Percentiles rank a stretch among this genome's conserved stretches.
phyloP scores from a whole-genome alignment of 2,113 vertebrate genomes.

The Dunckerocampus dactyliophorus region DNA sequence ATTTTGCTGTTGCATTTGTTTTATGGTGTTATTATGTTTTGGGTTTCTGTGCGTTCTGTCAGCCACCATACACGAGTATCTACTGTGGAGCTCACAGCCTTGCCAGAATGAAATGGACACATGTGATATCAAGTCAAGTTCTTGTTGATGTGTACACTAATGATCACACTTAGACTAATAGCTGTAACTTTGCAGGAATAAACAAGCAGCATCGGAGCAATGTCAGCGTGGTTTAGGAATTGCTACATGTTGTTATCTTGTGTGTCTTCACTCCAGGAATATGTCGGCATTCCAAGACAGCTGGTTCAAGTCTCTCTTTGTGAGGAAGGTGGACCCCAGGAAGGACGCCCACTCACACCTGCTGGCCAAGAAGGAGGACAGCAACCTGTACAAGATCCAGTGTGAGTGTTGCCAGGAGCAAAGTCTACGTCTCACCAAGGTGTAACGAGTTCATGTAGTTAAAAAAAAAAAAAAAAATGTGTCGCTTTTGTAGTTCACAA shows the following conservation, averaged over 20 bases:
- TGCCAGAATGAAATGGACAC: too few species aligned
- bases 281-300: constrained; percentile 80
- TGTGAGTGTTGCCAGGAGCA: constrained; percentile 73
- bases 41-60: too few species aligned
- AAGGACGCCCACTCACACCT: constrained; percentile 97
- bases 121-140: too few species aligned
- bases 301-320: constrained; percentile 95
- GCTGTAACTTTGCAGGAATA: not conserved
- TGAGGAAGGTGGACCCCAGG: constrained; percentile 92
- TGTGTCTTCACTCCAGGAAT: constrained; percentile 60
- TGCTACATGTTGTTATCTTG: not conserved
- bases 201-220: not conserved
- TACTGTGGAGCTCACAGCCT: too few species aligned
- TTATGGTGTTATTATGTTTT: too few species aligned
- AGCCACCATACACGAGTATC: too few species aligned
- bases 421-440: too few species aligned
- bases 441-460: not conserved
- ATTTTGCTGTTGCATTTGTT: too few species aligned
- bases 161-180: too few species aligned
- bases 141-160: too few species aligned
- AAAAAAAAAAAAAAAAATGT: constrained; percentile 1
- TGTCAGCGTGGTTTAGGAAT: not conserved
- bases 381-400: constrained; percentile 95
- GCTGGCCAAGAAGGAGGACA: constrained; percentile 92
- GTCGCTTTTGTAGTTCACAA: constrained; percentile 90